These are phyloP conservation scores for Harpagifer antarcticus DNA, from an alignment of 2,797 vertebrate species.

Conservation along the genomic window DNA sequence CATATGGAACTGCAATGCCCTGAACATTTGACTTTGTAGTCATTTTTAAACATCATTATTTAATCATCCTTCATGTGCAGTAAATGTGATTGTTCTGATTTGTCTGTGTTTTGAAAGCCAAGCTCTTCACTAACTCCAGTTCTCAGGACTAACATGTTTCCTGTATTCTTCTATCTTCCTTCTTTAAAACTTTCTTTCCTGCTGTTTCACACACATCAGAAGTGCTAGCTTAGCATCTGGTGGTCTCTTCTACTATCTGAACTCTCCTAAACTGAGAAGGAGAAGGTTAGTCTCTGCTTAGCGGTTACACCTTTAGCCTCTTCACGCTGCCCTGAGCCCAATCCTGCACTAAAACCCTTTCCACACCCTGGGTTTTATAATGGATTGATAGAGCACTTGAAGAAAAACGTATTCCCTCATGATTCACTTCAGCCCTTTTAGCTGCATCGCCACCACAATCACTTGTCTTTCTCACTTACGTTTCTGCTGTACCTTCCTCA, in stretches of 20 bases:
- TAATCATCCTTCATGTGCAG: not conserved
- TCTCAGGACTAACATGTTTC: slow-evolving; percentile 55
- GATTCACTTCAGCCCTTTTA: slow-evolving; percentile 18
- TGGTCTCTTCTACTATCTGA: slow-evolving; percentile 84
- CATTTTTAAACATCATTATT: not conserved
- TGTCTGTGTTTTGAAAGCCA: slow-evolving; percentile 1
- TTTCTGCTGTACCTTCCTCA: slow-evolving; percentile 10
- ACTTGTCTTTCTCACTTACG: slow-evolving; percentile 11
- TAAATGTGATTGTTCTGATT: not conserved
- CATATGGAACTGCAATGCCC: not conserved
- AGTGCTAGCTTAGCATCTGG: slow-evolving; percentile 87
- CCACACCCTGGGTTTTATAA: slow-evolving; percentile 37
- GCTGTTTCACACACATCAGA: slow-evolving; percentile 75
- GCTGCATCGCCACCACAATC: slow-evolving; percentile 7
- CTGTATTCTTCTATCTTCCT: slow-evolving; percentile 54
- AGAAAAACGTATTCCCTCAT: slow-evolving; percentile 26
- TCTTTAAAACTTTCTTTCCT: slow-evolving; percentile 45
- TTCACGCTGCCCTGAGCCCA: slow-evolving; percentile 38
- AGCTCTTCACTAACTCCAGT: slow-evolving; percentile 16
- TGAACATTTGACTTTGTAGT: not conserved
- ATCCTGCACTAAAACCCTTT: slow-evolving; percentile 48
- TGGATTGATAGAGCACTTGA: slow-evolving; percentile 30
- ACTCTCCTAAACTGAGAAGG: slow-evolving; percentile 84
- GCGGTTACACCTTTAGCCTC: slow-evolving; percentile 34
- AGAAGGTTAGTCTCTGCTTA: slow-evolving; percentile 83